phyloP scores from a whole-genome alignment of 2,888 invertebrate genomes.

The Emmelina monodactyla region DNA sequence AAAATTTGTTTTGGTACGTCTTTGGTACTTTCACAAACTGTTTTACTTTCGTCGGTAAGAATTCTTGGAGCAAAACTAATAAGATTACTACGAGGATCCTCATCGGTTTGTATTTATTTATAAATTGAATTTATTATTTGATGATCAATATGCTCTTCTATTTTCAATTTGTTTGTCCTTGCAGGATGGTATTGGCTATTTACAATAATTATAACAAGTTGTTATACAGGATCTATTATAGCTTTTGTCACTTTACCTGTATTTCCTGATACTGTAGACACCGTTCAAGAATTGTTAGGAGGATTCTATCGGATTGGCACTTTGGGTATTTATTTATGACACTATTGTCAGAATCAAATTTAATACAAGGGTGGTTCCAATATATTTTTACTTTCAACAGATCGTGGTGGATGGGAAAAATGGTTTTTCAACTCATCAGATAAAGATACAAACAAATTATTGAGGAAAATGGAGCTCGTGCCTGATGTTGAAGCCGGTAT shows the following conservation, averaged over 20 bases:
- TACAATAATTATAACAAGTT: conserved; percentile 83
- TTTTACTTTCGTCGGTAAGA: conserved; percentile 73
- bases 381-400: conserved; percentile 32
- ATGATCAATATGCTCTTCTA: neutral
- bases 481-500: conserved; percentile 72
- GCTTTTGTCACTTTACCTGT: conserved; percentile 83
- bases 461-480: conserved; percentile 73
- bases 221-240: conserved; percentile 85
- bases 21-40: conserved; percentile 87
- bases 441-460: conserved; percentile 64
- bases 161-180: neutral
- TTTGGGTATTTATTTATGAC: conserved; percentile 55
- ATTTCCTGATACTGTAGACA: conserved; percentile 77
- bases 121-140: conserved; percentile 2
- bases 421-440: conserved; percentile 79
- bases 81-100: conserved; percentile 75
- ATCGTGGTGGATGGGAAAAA: conserved; percentile 77
- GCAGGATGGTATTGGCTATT: conserved; percentile 84
- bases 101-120: conserved; percentile 64
- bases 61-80: conserved; percentile 74
- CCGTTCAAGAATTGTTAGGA: conserved; percentile 69
- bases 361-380: neutral
- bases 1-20: conserved; percentile 89
- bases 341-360: neutral
- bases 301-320: conserved; percentile 77